Evolutionary conservation across 2,797 vertebrate genomes (phyloP).

Genomic region (Falco berigora): DNA sequence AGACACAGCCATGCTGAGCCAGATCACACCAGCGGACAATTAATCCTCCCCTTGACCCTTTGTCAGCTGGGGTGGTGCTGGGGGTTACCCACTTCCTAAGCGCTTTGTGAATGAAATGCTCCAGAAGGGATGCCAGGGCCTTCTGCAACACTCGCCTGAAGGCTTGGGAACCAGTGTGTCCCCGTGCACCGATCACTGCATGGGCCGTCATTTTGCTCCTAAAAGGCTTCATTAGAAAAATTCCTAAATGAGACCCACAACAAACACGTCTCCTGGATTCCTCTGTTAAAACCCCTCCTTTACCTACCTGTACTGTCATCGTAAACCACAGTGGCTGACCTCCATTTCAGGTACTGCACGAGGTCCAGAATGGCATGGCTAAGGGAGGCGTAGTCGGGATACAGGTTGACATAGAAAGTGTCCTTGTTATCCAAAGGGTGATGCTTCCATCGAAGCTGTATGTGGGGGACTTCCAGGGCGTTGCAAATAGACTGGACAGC

Average conservation of each 20-base stretch:
- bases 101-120: background rate
- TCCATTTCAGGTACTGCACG: conserved; percentile 96
- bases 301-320: conserved; percentile 94
- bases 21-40: accelerated
- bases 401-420: conserved; percentile 96
- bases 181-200: accelerated
- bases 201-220: accelerated
- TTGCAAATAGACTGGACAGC: conserved; percentile 99
- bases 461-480: conserved; percentile 94
- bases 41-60: background rate
- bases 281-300: background rate
- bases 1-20: background rate
- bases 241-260: background rate
- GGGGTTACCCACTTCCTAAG: background rate
- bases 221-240: accelerated
- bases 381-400: conserved; percentile 95
- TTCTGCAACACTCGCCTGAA: accelerated
- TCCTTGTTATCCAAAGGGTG: conserved; percentile 98
- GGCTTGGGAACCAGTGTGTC: background rate
- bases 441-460: conserved; percentile 99
- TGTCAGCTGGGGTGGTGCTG: background rate
- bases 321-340: conserved; percentile 95
- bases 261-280: background rate
- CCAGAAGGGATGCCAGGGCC: background rate
- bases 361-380: conserved; percentile 97